Evolutionary conservation across 2,797 vertebrate species (phyloP).

Genomic region (Myotis findleyi): DNA sequence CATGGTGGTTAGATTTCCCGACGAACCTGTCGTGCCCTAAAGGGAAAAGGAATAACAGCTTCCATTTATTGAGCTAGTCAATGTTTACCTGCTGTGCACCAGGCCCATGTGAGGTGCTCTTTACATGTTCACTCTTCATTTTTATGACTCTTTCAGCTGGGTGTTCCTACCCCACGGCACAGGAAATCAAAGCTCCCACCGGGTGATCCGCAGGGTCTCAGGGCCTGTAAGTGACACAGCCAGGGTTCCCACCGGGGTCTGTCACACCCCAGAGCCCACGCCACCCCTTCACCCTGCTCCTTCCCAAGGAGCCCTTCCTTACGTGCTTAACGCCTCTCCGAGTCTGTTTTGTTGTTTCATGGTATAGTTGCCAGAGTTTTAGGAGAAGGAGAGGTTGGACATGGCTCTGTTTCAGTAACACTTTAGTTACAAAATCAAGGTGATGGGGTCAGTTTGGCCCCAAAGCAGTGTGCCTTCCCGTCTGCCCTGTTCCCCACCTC

Average conservation of each 20-base stretch:
- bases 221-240: neutral
- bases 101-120: neutral
- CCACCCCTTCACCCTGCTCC: neutral
- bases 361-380: neutral
- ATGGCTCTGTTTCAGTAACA: neutral
- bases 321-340: neutral
- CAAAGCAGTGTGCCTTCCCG: neutral
- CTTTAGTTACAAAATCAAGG: neutral
- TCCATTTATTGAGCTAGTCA: neutral
- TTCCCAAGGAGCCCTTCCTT: neutral
- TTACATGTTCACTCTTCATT: neutral
- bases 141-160: neutral
- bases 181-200: neutral
- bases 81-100: neutral
- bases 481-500: neutral
- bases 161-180: neutral
- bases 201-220: neutral
- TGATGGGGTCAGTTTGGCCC: neutral
- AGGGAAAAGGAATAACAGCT: neutral
- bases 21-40: neutral
- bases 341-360: neutral
- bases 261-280: neutral
- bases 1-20: neutral
- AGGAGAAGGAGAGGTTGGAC: neutral
- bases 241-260: neutral